Percentiles rank a stretch among this genome's conserved stretches.
phyloP scores from a whole-genome alignment of 2,888 invertebrate species.

The Troilus luridus region DNA sequence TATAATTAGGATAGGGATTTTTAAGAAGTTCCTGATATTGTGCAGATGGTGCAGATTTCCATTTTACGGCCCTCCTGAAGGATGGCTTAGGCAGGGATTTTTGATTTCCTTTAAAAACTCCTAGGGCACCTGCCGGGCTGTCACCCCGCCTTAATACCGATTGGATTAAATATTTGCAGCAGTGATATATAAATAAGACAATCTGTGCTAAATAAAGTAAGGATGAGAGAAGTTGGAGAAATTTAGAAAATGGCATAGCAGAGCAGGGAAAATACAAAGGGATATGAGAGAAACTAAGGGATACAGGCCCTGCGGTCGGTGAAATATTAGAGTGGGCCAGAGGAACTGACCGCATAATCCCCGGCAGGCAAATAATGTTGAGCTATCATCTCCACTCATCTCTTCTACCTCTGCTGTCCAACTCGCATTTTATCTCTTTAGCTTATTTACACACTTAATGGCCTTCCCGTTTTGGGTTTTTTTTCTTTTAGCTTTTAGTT shows the following conservation, averaged over 20 bases:
- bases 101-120: too few species aligned
- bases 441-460: background rate
- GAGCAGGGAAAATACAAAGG: background rate
- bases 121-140: too few species aligned
- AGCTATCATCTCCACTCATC: background rate
- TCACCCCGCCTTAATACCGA: too few species aligned
- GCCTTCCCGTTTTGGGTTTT: background rate
- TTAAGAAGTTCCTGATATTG: too few species aligned
- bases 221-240: background rate
- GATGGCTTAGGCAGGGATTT: too few species aligned
- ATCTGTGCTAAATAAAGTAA: background rate
- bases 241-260: background rate
- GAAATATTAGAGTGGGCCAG: conserved; percentile 9
- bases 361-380: conserved; percentile 1
- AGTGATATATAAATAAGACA: background rate
- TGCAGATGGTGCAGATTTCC: too few species aligned
- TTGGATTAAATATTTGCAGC: too few species aligned
- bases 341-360: conserved; percentile 3
- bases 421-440: background rate
- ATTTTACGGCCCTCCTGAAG: too few species aligned
- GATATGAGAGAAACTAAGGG: background rate
- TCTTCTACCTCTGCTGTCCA: background rate
- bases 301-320: background rate
- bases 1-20: too few species aligned
- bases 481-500: background rate